These are phyloP conservation scores for Anguilla rostrata DNA, from an alignment of 2,113 vertebrate species.

Conservation along the genomic window DNA sequence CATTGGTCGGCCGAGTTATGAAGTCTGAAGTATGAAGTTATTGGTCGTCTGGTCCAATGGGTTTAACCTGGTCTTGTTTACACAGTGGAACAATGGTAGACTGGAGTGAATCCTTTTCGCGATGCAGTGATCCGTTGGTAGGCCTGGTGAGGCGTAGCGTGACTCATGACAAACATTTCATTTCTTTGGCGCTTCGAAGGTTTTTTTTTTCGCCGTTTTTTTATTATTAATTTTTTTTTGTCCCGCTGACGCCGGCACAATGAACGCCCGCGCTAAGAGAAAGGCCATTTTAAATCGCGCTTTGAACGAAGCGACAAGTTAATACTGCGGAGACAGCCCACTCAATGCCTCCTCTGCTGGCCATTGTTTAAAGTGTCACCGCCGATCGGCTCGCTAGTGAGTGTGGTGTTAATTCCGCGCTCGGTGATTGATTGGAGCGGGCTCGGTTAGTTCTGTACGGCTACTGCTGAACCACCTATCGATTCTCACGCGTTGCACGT, in stretches of 20 bases:
- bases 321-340: conserved; percentile 22
- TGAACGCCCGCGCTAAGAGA: conserved; percentile 46
- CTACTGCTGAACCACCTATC: conserved; percentile 29
- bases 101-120: neutral
- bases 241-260: conserved; percentile 51
- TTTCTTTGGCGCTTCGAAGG: conserved; percentile 41
- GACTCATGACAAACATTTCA: conserved; percentile 49
- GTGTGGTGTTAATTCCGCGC: conserved; percentile 20
- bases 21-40: too few species aligned
- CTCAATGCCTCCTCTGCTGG: neutral
- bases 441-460: conserved; percentile 20
- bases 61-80: neutral
- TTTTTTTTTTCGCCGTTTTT: conserved; percentile 27
- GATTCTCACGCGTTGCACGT: conserved; percentile 9
- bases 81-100: neutral
- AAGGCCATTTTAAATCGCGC: conserved; percentile 46
- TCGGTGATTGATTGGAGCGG: conserved; percentile 19
- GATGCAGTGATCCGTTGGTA: conserved; percentile 10
- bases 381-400: neutral
- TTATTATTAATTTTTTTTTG: neutral
- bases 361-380: conserved; percentile 16
- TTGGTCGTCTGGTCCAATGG: neutral
- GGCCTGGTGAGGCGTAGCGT: conserved; percentile 31
- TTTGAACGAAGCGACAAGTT: conserved; percentile 15
- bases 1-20: too few species aligned